Evolutionary conservation across 2,113 vertebrate genomes (phyloP).

Genomic region (Acrocephalus kingi): DNA sequence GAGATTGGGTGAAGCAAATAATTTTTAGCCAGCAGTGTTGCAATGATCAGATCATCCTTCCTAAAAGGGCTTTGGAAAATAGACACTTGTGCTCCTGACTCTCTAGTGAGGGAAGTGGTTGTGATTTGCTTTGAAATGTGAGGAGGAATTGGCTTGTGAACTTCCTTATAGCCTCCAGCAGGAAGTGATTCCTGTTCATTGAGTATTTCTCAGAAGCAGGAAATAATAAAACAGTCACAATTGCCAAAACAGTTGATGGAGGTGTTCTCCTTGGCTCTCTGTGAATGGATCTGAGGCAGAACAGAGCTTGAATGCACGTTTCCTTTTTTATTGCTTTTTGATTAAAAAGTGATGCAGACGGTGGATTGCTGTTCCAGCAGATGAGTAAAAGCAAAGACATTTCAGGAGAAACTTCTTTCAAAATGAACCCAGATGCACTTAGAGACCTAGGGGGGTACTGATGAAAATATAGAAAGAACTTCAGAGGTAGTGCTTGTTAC

Average conservation of each 20-base stretch:
- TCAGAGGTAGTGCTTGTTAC: neutral
- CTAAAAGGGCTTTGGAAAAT: neutral
- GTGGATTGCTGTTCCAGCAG: neutral
- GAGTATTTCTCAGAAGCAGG: neutral
- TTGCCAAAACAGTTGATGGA: neutral
- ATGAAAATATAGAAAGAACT: neutral
- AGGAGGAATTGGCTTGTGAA: neutral
- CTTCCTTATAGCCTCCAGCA: constrained; percentile 21
- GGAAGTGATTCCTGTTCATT: constrained; percentile 28
- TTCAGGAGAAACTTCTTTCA: neutral
- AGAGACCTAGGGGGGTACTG: neutral
- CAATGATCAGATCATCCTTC: neutral
- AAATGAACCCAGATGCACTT: neutral
- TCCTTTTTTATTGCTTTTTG: neutral
- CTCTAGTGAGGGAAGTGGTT: neutral
- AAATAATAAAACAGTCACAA: neutral
- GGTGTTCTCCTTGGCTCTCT: neutral
- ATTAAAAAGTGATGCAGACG: neutral
- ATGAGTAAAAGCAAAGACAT: neutral
- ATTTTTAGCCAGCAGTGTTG: neutral
- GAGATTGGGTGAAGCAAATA: neutral
- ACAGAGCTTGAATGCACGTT: neutral
- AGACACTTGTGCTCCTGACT: neutral
- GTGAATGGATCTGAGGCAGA: neutral
- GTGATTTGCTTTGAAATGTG: neutral